Evolutionary conservation across 2,797 vertebrate genomes (phyloP).

Genomic region (Aselliscus stoliczkanus): DNA sequence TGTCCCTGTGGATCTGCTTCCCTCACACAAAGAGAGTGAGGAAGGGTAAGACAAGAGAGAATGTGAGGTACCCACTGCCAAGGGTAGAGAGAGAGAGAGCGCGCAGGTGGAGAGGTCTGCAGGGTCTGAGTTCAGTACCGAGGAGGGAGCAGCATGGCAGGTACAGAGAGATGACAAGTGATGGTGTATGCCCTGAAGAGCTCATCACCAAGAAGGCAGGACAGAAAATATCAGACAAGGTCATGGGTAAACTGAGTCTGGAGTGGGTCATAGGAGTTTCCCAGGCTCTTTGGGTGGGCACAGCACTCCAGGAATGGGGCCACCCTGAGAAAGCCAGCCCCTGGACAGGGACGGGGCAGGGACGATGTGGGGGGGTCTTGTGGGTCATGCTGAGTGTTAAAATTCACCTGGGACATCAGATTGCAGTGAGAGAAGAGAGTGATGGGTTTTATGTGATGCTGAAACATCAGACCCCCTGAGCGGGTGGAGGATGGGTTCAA

Average conservation of each 20-base stretch:
- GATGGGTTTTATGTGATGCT: neutral
- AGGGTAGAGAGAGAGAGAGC: neutral
- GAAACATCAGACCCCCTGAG: neutral
- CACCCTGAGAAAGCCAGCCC: neutral
- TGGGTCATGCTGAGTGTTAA: neutral
- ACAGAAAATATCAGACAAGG: neutral
- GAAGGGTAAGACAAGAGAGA: neutral
- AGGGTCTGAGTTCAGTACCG: neutral
- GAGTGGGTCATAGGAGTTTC: neutral
- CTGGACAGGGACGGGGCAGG: no score
- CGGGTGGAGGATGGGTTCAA: neutral
- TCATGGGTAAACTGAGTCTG: neutral
- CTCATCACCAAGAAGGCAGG: neutral
- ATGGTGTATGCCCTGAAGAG: accelerated
- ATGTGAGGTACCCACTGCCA: neutral
- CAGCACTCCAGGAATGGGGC: neutral
- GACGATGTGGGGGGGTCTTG: no score
- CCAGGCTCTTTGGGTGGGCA: neutral
- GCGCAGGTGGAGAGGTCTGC: no score
- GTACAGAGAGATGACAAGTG: neutral
- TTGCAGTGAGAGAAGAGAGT: neutral
- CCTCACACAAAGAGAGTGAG: neutral
- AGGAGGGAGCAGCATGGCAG: neutral
- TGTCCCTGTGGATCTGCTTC: neutral
- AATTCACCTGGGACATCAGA: neutral